Conservation (phyloP, 2,113 vertebrate genomes). For the Neogale vison region DNA sequence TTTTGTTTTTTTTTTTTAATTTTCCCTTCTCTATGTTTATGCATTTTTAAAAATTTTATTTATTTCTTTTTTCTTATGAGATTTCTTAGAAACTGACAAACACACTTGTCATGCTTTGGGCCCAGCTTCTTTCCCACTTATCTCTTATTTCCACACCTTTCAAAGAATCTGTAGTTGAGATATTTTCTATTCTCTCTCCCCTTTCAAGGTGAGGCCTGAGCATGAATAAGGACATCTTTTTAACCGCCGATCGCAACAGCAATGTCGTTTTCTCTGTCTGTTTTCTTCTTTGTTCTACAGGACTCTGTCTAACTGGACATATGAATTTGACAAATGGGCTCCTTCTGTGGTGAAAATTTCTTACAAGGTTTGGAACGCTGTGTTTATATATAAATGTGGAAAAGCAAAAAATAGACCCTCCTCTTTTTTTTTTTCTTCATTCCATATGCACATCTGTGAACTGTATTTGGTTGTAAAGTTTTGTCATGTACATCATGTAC, state of each 20-base stretch:
- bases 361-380: slow-evolving; percentile 93
- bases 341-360: slow-evolving; percentile 98
- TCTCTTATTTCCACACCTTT: slow-evolving; percentile 46
- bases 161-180: slow-evolving; percentile 10
- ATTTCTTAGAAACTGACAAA: not conserved
- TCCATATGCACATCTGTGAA: slow-evolving; percentile 66
- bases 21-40: not conserved
- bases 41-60: slow-evolving; percentile 21
- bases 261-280: not conserved
- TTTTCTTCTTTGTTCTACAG: slow-evolving; percentile 80
- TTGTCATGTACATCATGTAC: slow-evolving; percentile 69
- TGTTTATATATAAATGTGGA: slow-evolving; percentile 66
- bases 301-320: slow-evolving; percentile 98
- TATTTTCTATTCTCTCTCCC: not conserved
- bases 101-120: not conserved
- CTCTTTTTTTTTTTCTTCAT: slow-evolving; percentile 14
- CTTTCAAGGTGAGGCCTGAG: slow-evolving; percentile 28
- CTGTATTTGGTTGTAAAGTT: slow-evolving; percentile 67
- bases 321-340: slow-evolving; percentile 98
- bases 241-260: not conserved
- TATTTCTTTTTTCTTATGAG: slow-evolving; percentile 26
- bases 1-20: no score
- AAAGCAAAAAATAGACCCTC: slow-evolving; percentile 36
- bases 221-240: slow-evolving; percentile 32
- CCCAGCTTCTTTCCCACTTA: slow-evolving; percentile 34